Conservation (phyloP, 2,888 invertebrate species). For the Stenchaetothrips biformis region DNA sequence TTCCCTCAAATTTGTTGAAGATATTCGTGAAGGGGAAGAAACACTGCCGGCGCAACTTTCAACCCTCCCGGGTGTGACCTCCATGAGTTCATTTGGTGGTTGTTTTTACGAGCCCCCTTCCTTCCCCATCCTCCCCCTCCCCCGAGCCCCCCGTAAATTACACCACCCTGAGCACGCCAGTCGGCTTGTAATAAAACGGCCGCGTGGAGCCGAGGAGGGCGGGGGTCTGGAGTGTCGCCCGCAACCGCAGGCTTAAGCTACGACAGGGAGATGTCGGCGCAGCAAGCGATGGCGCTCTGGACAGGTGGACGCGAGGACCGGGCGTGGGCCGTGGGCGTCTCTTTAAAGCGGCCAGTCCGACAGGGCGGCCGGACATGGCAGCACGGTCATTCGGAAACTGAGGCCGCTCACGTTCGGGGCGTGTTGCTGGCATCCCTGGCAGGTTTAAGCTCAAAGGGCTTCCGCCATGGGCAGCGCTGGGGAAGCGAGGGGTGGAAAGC, state of each 20-base stretch:
- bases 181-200: conserved; percentile 19
- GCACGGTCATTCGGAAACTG: not conserved
- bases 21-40: too few species aligned
- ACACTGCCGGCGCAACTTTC: too few species aligned
- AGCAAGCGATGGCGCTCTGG: not conserved
- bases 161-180: conserved; percentile 13
- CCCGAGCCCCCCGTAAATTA: not conserved
- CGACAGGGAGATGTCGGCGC: not conserved
- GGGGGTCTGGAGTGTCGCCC: conserved; percentile 4
- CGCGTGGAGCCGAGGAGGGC: not conserved
- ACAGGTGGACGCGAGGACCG: not conserved
- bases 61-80: conserved; percentile 6
- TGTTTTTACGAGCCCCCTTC: conserved; percentile 6
- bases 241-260: not conserved
- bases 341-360: not conserved
- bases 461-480: not conserved
- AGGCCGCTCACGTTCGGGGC: too few species aligned
- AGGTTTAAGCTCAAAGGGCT: not conserved
- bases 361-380: not conserved
- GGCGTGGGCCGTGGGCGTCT: not conserved
- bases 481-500: not conserved
- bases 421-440: not conserved
- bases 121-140: not conserved
- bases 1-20: too few species aligned
- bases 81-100: conserved; percentile 23